A percentile compares a stretch with the other conserved stretches of the same genome.
These are phyloP conservation scores for Parasteatoda lunata DNA, from an alignment of 2,888 invertebrate genomes.

Conservation along the genomic window DNA sequence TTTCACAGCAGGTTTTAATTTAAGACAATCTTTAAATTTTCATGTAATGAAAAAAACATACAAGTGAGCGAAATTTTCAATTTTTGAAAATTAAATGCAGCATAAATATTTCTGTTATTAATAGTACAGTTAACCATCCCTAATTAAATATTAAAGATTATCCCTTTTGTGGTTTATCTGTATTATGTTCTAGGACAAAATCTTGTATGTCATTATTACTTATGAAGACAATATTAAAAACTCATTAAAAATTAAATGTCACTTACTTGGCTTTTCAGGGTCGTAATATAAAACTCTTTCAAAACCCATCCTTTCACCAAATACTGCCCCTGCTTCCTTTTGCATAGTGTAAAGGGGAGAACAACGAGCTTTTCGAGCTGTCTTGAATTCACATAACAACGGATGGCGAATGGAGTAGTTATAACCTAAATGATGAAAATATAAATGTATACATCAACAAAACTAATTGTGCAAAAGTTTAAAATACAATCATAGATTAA, in stretches of 20 bases:
- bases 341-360: constrained; percentile 82
- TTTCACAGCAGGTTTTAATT: no score
- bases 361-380: constrained; percentile 79
- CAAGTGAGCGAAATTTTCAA: no score
- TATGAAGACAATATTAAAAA: background rate
- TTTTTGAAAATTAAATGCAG: no score
- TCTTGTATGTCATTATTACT: no score
- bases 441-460: background rate
- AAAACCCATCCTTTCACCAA: constrained; percentile 98
- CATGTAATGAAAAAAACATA: no score
- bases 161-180: no score
- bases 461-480: background rate
- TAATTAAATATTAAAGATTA: no score
- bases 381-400: constrained; percentile 77
- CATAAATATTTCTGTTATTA: no score
- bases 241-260: background rate
- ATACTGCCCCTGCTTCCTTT: constrained; percentile 92
- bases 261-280: constrained; percentile 77
- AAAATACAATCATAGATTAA: background rate
- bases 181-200: no score
- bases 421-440: constrained; percentile 33
- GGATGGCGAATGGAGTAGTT: constrained; percentile 69
- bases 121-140: no score
- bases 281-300: constrained; percentile 87
- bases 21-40: no score